Conservation (phyloP, 2,888 invertebrate species). For the Pediacus dermestoides region DNA sequence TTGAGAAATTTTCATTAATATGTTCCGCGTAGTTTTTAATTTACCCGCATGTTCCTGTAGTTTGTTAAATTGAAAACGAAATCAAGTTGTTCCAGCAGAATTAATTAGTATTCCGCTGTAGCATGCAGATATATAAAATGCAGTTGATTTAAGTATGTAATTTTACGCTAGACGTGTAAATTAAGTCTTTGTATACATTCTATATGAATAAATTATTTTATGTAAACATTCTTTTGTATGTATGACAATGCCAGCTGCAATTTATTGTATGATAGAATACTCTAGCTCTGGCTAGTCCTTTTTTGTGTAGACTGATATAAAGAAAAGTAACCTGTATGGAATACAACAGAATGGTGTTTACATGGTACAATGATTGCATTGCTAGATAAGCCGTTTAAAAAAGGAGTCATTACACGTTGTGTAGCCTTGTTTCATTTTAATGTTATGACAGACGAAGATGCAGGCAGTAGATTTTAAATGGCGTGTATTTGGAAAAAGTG, state of each 20-base stretch:
- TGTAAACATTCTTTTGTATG: constrained; percentile 12
- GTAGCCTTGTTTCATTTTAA: not conserved
- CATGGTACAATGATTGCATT: constrained; percentile 13
- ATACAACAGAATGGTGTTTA: constrained; percentile 12
- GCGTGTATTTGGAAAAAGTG: too few species aligned
- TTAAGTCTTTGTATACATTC: constrained; percentile 11
- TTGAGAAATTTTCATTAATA: too few species aligned
- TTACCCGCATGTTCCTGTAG: too few species aligned
- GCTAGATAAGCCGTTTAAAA: constrained; percentile 9
- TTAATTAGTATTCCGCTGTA: constrained; percentile 3
- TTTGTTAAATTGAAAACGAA: constrained; percentile 9
- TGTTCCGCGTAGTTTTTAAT: too few species aligned
- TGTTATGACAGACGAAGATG: too few species aligned
- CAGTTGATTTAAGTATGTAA: constrained; percentile 7
- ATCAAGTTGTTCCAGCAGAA: not conserved
- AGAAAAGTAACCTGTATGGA: constrained; percentile 12
- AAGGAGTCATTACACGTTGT: not conserved
- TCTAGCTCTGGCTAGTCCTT: not conserved
- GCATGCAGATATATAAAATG: constrained; percentile 4
- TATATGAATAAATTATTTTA: constrained; percentile 13
- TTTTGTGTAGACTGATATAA: constrained; percentile 5
- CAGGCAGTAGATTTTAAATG: too few species aligned
- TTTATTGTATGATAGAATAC: constrained; percentile 11
- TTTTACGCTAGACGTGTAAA: constrained; percentile 10
- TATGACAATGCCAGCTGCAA: constrained; percentile 10